Base-by-base conservation (phyloP, 1,140 invertebrate genomes). In the Holotrichia oblita region DNA sequence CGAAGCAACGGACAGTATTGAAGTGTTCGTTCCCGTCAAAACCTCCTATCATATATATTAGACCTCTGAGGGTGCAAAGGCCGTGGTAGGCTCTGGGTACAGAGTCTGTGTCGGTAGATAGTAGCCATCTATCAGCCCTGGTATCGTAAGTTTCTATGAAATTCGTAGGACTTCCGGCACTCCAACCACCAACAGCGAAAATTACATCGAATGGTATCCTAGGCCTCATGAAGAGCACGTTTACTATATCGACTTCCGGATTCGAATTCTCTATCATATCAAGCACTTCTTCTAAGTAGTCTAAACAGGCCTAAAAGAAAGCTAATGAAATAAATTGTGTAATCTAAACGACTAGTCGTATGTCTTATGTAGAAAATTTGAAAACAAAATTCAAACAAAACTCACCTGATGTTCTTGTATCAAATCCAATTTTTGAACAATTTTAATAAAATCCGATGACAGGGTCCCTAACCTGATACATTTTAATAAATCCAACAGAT, bases 151-250 rank as follows among this genome's bases (percentile, higher is more conserved):
- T 93, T 87, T 95, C 94, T 20, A 95, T 89, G 82, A 93, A 92
- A 87, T 91, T 94, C 0, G 93, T 95, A 1, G 94, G 93, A 79
- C 92, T 92, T 12, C 93, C 93, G 3, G 92, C 92, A 82, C 92
- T 94, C 94, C 94, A 96, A 6, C 94, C 94, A 20, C 92, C 93
- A 72, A 93, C 93, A 6, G 92, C 91, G 83, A 94, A 94, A 0
- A 94, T 83, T 72, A 94, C 90, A 83, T 93, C 91, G 80, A 91
- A 89, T 0, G 93, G 93, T 55, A 94, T 89, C 76, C 93, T 84
- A 0, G 93, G 92, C 61, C 91, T 85, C 14, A 89, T 87, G 3
- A 92, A 81, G 2, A 89, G 90, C 82, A 91, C 89, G 79, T 81
- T 78, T 4, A 89, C 89, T 2, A 90, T 82, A 79, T 91, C 91